Base-by-base conservation (phyloP, 2,113 vertebrate species). In the Clupea harengus region DNA sequence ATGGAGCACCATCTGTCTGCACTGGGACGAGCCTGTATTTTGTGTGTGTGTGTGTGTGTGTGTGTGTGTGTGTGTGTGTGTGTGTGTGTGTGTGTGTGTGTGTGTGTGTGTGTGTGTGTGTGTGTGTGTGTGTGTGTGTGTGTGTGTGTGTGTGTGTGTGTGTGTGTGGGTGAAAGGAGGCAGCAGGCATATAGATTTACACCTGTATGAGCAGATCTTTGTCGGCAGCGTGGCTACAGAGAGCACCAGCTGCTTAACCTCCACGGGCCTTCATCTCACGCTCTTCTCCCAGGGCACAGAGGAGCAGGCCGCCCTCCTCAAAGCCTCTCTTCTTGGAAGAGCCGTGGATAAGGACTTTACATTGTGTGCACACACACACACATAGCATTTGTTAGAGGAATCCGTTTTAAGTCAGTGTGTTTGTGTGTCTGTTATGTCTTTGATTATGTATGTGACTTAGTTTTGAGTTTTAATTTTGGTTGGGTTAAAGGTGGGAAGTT, bases 151-250 rank as follows among this genome's bases (percentile, higher is more conserved):
- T 89, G 86, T 60, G 87, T 84, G 45, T 50, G 20, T 78, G 78
- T 47, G n/a, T 45, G 82, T 52, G 7, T 60, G 57, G 20, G 57
- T 39, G 57, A 64, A 64, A 9, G 22, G 57, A 9, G 10, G 25
- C 64, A 72, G 64, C 64, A 78, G 25, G 94, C 96, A 96, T 96
- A 96, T 98, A 96, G 95, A 95, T 96, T 97, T 97, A 95, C 97
- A 98, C 96, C 96, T 98, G 95, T 93, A 83, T 96, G 96, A 95
- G 94, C 95, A 96, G 93, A 95, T 95, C 94, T 95, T 96, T 93
- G 87, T 91, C 97, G 94, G 96, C 96, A 85, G 87, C 72, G 92
- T 94, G 92, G 92, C 89, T 86, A 95, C 95, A 94, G 91, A 95
- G 92, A 94, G 93, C 93, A 96, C 93, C 96, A 97, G 96, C 96